Evolutionary conservation across 2,797 vertebrate genomes (phyloP).

Genomic region (Calcarius lapponicus): DNA sequence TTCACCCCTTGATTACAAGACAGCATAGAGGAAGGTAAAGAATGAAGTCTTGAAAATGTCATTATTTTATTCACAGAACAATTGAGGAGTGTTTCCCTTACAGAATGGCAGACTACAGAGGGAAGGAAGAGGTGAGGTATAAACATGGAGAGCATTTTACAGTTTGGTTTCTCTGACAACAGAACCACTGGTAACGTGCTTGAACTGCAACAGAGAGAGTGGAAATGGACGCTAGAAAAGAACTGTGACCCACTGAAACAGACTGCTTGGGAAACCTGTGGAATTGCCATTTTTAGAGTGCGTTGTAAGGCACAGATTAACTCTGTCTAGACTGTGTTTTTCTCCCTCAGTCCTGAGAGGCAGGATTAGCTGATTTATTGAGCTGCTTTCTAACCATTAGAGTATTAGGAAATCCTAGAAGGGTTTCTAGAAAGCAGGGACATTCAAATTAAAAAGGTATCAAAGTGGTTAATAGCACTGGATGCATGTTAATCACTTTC

Average conservation of each 20-base stretch:
- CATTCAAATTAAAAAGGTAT: neutral
- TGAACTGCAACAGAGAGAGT: neutral
- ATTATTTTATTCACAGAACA: neutral
- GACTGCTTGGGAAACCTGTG: neutral
- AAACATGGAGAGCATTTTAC: neutral
- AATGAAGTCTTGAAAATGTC: neutral
- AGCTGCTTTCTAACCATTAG: neutral
- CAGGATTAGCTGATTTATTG: neutral
- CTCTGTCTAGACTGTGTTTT: constrained; percentile 19
- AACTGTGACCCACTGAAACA: neutral
- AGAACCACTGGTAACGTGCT: neutral
- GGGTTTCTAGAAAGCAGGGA: neutral
- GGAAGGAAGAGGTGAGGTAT: neutral
- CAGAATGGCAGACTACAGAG: neutral
- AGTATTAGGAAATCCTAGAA: neutral
- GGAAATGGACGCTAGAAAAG: neutral
- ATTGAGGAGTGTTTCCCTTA: neutral
- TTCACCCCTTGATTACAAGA: neutral
- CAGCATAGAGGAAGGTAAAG: neutral
- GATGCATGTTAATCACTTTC: neutral
- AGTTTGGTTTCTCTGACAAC: neutral
- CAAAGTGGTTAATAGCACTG: neutral
- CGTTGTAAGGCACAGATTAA: neutral
- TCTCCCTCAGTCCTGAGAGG: neutral
- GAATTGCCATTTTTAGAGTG: neutral